Evolutionary conservation across 2,113 vertebrate species (phyloP).

Genomic region (Chaetodon trifascialis): DNA sequence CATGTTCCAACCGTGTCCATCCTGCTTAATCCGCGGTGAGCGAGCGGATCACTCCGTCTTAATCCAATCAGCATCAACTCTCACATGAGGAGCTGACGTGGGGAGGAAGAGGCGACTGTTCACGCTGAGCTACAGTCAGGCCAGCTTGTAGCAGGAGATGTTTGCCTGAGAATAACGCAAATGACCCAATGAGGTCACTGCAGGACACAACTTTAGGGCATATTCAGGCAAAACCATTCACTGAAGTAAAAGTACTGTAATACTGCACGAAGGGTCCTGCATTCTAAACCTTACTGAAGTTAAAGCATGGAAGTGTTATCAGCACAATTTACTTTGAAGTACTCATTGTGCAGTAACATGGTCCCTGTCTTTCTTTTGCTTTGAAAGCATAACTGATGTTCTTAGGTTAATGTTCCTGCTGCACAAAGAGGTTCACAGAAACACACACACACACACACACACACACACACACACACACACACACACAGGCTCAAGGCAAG

Average conservation of each 20-base stretch:
- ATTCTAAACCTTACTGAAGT: no score
- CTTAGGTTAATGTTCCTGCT: no score
- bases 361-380: no score
- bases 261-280: no score
- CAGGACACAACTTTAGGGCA: no score
- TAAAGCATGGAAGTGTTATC: no score
- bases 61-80: conserved; percentile 70
- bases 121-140: neutral
- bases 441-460: neutral
- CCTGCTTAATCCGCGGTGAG: conserved; percentile 53
- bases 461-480: neutral
- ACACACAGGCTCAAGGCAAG: neutral
- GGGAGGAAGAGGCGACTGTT: conserved; percentile 22
- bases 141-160: neutral
- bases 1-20: conserved; percentile 9
- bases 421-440: no score
- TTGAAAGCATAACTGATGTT: no score
- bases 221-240: neutral
- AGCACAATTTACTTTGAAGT: no score
- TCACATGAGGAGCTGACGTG: conserved; percentile 46
- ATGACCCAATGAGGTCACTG: no score
- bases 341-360: no score
- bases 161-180: neutral
- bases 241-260: no score
- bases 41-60: conserved; percentile 53